Percentiles rank a stretch among this genome's conserved stretches.
phyloP scores from a whole-genome alignment of 2,797 vertebrate genomes.

The Leptodactylus fallax region DNA sequence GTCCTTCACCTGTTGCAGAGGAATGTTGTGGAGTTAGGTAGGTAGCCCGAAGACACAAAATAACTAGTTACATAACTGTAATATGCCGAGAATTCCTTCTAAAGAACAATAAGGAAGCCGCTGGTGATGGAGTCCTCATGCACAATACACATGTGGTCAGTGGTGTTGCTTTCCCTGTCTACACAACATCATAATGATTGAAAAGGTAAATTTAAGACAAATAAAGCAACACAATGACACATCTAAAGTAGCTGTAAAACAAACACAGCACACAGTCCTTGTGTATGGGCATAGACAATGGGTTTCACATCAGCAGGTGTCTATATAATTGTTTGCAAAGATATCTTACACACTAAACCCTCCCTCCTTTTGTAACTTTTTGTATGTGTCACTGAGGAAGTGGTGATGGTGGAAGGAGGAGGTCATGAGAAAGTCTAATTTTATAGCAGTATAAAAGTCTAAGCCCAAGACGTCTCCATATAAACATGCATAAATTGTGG shows the following conservation, averaged over 20 bases:
- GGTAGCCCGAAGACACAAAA: not conserved
- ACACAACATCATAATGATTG: not conserved
- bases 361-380: not conserved
- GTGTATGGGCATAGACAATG: not conserved
- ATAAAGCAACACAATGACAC: not conserved
- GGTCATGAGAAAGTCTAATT: not conserved
- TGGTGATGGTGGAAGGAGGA: not conserved
- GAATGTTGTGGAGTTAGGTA: not conserved
- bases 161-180: not conserved
- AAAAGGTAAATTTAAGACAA: too few relatives aligned
- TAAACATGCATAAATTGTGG: not conserved
- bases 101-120: not conserved
- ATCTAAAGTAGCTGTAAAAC: too few relatives aligned
- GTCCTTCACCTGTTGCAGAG: not conserved
- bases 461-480: not conserved
- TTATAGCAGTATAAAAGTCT: not conserved
- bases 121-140: not conserved
- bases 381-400: conserved; percentile 17
- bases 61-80: too few relatives aligned
- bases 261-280: not conserved
- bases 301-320: not conserved
- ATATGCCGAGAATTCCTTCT: too few relatives aligned
- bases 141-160: not conserved
- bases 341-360: not conserved
- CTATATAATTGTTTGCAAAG: not conserved